phyloP scores from a whole-genome alignment of 2,888 invertebrate species.

The Drosophila parthenogenetica region DNA sequence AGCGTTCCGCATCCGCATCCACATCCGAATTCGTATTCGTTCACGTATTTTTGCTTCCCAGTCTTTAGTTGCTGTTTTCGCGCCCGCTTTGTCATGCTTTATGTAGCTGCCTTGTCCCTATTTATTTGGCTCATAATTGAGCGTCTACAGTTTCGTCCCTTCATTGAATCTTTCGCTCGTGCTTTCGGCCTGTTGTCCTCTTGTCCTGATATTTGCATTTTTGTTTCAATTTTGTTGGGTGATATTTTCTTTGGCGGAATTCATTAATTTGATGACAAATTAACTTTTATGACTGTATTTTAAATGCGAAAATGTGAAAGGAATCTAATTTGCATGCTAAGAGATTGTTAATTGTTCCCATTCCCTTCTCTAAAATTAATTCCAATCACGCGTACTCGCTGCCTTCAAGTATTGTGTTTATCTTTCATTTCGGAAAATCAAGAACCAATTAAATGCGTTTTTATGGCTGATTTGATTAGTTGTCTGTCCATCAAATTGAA shows the following conservation, averaged over 20 bases:
- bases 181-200: neutral
- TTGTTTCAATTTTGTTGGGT: conserved; percentile 29
- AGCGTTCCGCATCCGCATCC: conserved; percentile 3
- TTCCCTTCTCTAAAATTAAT: neutral
- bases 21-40: conserved; percentile 5
- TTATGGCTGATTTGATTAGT: conserved; percentile 23
- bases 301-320: conserved; percentile 20
- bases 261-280: conserved; percentile 70
- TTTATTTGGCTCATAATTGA: conserved; percentile 69
- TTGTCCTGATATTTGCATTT: conserved; percentile 47
- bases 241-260: conserved; percentile 36
- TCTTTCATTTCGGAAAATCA: neutral
- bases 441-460: conserved; percentile 15
- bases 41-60: conserved; percentile 7
- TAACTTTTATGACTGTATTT: conserved; percentile 65
- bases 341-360: conserved; percentile 50
- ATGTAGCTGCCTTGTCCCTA: conserved; percentile 43
- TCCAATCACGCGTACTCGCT: neutral
- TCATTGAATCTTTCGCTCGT: neutral
- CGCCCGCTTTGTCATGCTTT: conserved; percentile 30
- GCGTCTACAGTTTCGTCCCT: conserved; percentile 17
- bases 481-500: neutral
- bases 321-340: conserved; percentile 61
- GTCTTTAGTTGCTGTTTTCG: conserved; percentile 22
- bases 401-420: conserved; percentile 1